Conservation (phyloP, 2,888 invertebrate species). For the Pandemis heparana region DNA sequence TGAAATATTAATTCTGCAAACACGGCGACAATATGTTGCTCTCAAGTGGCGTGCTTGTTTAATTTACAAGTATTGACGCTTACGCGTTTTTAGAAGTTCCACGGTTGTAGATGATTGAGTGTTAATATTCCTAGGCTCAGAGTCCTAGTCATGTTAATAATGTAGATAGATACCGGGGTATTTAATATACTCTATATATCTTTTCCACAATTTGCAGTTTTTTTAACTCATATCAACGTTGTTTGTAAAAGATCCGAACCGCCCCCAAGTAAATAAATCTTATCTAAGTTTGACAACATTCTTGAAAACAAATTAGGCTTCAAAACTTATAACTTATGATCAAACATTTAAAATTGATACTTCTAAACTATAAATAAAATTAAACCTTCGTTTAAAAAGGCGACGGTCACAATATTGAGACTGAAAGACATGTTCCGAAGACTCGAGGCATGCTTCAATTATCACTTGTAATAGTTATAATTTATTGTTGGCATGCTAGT, state of each 20-base stretch:
- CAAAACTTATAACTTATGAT: too few relatives aligned
- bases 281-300: too few relatives aligned
- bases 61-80: conserved; percentile 69
- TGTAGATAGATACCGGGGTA: too few relatives aligned
- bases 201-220: too few relatives aligned
- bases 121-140: background rate
- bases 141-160: background rate
- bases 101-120: background rate
- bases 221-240: too few relatives aligned
- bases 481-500: conserved; percentile 45
- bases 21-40: conserved; percentile 63
- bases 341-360: too few relatives aligned
- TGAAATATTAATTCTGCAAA: conserved; percentile 76
- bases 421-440: conserved; percentile 8
- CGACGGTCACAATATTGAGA: conserved; percentile 30
- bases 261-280: too few relatives aligned
- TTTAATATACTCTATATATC: too few relatives aligned
- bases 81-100: conserved; percentile 47
- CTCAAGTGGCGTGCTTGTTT: conserved; percentile 72
- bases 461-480: conserved; percentile 50
- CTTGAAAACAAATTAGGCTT: too few relatives aligned
- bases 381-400: background rate
- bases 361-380: too few relatives aligned
- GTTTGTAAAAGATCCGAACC: too few relatives aligned
- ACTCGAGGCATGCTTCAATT: conserved; percentile 44